A percentile compares a stretch with the other conserved stretches of the same genome.
These are phyloP conservation scores for Arrhamphus sclerolepis DNA, from an alignment of 2,797 vertebrate species.

Conservation along the genomic window DNA sequence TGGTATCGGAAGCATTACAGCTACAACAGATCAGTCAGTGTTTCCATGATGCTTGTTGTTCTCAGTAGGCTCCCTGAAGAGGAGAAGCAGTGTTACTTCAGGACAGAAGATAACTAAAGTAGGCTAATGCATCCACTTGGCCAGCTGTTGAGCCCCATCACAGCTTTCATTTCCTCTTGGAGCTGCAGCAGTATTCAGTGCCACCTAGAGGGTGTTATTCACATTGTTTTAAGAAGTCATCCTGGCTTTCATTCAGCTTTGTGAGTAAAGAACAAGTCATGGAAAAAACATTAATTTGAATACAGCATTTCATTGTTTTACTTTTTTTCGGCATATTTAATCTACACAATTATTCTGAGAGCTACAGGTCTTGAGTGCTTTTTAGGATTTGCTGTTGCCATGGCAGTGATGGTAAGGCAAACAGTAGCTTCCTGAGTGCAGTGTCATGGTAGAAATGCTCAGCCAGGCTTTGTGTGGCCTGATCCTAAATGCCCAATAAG, in stretches of 20 bases:
- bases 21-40: neutral
- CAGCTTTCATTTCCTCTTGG: neutral
- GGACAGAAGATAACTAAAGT: conserved; percentile 18
- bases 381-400: conserved; percentile 64
- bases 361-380: conserved; percentile 16
- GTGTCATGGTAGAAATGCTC: conserved; percentile 61
- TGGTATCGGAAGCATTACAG: neutral
- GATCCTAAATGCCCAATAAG: conserved; percentile 55
- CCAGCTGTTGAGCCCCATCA: conserved; percentile 17
- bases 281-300: neutral
- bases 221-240: neutral
- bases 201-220: conserved; percentile 49
- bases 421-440: conserved; percentile 51
- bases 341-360: conserved; percentile 9
- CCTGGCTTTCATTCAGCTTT: neutral
- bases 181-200: conserved; percentile 33
- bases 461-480: conserved; percentile 38
- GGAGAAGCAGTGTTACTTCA: conserved; percentile 13
- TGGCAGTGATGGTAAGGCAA: conserved; percentile 64
- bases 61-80: conserved; percentile 8
- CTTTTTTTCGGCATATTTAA: conserved; percentile 8
- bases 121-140: neutral
- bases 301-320: neutral
- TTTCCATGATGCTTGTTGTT: conserved; percentile 3
- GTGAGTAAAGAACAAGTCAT: neutral